Percentiles rank a stretch among this genome's conserved stretches.
These are phyloP conservation scores for Yponomeuta cagnagella DNA, from an alignment of 2,888 invertebrate species.

Conservation along the genomic window DNA sequence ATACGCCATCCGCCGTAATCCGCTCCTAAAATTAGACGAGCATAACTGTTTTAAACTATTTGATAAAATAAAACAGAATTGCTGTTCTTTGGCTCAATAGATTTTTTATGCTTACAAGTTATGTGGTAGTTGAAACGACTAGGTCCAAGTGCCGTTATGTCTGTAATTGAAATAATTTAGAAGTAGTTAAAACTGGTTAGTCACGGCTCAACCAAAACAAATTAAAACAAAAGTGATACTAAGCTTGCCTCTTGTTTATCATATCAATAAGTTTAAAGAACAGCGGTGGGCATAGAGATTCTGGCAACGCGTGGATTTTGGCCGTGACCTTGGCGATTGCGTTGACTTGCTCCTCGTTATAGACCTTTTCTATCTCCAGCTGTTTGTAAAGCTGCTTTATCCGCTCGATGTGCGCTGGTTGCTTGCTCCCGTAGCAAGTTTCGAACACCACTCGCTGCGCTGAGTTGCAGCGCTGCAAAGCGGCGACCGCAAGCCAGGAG, in stretches of 20 bases:
- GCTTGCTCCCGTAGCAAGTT: conserved; percentile 79
- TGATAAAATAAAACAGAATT: not conserved
- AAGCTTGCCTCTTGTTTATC: conserved; percentile 67
- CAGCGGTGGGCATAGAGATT: conserved; percentile 80
- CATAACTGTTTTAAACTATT: not conserved
- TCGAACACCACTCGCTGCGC: conserved; percentile 78
- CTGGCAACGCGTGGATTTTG: conserved; percentile 82
- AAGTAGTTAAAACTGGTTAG: too few relatives aligned
- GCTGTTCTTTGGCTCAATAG: not conserved
- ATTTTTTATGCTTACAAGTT: not conserved
- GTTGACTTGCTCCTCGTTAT: conserved; percentile 28
- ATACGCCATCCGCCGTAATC: not conserved
- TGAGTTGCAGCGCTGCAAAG: conserved; percentile 79
- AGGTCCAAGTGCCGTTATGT: not conserved
- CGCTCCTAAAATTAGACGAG: not conserved
- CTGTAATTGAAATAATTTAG: too few relatives aligned
- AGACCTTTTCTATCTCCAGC: conserved; percentile 78
- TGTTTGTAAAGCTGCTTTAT: conserved; percentile 51
- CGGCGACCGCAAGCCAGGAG: conserved; percentile 88
- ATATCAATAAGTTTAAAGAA: conserved; percentile 83
- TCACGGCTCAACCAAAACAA: too few relatives aligned
- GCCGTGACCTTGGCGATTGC: conserved; percentile 78
- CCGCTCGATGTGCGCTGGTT: conserved; percentile 69
- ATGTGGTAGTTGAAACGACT: not conserved
- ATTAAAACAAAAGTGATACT: not conserved